Evolutionary conservation across 2,888 invertebrate species (phyloP), one percentile per base, ranked within the genome.

Genomic region (Ophion costatus): DNA sequence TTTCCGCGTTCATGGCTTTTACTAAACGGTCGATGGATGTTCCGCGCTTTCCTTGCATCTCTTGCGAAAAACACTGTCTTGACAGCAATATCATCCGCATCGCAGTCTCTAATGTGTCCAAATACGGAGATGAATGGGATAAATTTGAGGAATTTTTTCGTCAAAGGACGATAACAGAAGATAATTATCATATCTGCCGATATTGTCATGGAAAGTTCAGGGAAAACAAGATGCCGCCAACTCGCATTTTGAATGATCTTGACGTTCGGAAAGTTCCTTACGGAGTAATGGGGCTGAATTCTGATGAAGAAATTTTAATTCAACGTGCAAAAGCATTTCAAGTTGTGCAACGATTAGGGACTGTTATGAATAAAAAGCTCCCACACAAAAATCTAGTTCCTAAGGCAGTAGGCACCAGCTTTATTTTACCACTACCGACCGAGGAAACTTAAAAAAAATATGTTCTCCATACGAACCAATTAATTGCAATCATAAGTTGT

Each of bases 281-380:
- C n/a, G 87, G 84, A 66, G 85, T 91, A 74, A 42, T 29, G 14
- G 29, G 74, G 7, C 78, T 91, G n/a, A 91, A 90, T 82, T 84
- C 89, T 57, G 88, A 86, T 75, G 88, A 91, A 80, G 89, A 88
- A 85, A 89, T 84, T 87, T 61, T 80, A 20, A 80, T 73, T 0
- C 73, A 91, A 83, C 80, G 90, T 81, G 91, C 91, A 0, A 66
- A 66, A n/a, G 66, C 66, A 20, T 66, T 66, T 20, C 66, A 66
- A 66, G 38, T 38, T 2, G 88, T 92, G 29, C 77, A 86, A 71
- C 69, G 71, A 69, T 90, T 91, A 89, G 88, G 87, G 64, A 90
- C 91, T 7, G 91, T 93, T n/a, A 89, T 88, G 11, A 89, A 90
- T 14, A 88, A 88, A 79, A 88, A 89, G 56, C 6, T 90, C 33